Evolutionary conservation across 2,113 vertebrate species (phyloP).

Genomic region (Lanius collurio): DNA sequence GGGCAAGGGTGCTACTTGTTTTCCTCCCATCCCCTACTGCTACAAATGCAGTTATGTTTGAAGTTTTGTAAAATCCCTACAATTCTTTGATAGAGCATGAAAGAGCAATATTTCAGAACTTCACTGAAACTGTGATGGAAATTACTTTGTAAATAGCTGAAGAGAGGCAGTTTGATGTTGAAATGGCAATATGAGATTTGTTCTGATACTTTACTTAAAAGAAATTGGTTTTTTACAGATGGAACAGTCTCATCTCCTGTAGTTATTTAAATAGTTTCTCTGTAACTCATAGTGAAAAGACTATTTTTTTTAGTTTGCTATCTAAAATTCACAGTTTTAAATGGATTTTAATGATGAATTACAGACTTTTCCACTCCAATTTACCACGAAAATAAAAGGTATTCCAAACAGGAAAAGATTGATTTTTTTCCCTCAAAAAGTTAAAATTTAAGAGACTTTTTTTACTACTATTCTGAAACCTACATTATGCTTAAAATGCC

Average conservation of each 20-base stretch:
- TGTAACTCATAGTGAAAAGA: not conserved
- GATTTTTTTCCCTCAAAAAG: not conserved
- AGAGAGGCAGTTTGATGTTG: constrained; percentile 27
- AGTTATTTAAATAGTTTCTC: constrained; percentile 39
- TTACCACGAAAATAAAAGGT: not conserved
- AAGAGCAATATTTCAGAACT: constrained; percentile 32
- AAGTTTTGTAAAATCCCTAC: constrained; percentile 7
- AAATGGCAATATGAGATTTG: constrained; percentile 36
- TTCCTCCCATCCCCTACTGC: not conserved
- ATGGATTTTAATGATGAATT: not conserved
- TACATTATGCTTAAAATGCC: not conserved
- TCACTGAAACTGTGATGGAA: constrained; percentile 17
- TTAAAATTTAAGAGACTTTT: not conserved
- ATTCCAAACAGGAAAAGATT: not conserved
- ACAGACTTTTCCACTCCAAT: not conserved
- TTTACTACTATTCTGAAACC: not conserved
- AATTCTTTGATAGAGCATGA: constrained; percentile 30
- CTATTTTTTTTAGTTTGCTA: not conserved
- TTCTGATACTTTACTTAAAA: constrained; percentile 45
- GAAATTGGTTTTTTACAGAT: constrained; percentile 23
- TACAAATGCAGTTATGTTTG: not conserved
- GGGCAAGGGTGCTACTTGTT: not conserved
- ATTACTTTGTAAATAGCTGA: constrained; percentile 44
- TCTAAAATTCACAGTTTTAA: not conserved
- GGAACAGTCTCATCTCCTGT: not conserved